Base-by-base conservation (phyloP, 2,113 vertebrate genomes). In the Neotoma lepida region DNA sequence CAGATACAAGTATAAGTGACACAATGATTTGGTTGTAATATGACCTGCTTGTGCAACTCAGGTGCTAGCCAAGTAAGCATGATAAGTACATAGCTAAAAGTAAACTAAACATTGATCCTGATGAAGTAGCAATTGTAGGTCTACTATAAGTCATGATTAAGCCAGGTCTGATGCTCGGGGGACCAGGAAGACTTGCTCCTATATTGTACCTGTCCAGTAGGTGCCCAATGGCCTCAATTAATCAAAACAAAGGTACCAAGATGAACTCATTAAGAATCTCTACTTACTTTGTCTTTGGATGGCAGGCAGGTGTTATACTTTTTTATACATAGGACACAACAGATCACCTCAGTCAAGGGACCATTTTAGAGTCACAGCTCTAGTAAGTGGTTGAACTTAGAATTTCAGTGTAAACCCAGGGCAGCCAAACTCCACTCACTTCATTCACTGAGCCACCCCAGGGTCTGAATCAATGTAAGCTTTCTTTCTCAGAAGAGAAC, bases 51-150 rank as follows among this genome's bases (percentile, higher is more conserved):
- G 39, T 4, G 9, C 87, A 24, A 13, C 14, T 76, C 26, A 39
- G n/a, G n/a, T 88, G 20, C 66, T 49, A 41, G 13, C 24, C n/a
- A 44, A 61, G 20, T 49, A 44, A 56, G 82, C 10, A 56, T 26
- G 51, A 33, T 71, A 91, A 63, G 73, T n/a, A 54, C 73, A 81
- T 0, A 88, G 66, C 17, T 14, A 89, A 95, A 73, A 54, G 39
- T 81, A 96, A 20, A 74, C 13, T 33, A n/a, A 90, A 96, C 82
- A 41, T 61, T 73, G 51, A 80, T 86, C 30, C 73, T 44, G 4
- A 64, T 41, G 9, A 63, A 90, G 33, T 66, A 86, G 64, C 33
- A 58, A 17, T 6, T 63, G 5, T 39, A 49, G 24, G 5, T 61
- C 41, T 70, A n/a, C 73, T 35, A 2, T 13, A 46, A 90, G 73